Conservation (phyloP, 1,140 invertebrate genomes). For the Bombyx mori region DNA sequence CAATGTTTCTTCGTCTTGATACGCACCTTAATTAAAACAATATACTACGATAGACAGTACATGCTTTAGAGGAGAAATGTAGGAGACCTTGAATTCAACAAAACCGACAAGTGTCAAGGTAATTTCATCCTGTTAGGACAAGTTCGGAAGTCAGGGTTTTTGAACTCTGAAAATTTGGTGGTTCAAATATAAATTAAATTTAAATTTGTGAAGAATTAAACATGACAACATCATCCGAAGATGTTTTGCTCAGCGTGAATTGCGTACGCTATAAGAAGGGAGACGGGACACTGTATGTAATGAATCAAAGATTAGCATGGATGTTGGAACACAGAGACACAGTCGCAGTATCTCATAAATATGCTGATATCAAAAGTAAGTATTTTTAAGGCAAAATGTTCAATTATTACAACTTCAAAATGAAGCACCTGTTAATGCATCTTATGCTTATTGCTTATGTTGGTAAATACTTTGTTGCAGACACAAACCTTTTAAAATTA, state of each 20-base stretch:
- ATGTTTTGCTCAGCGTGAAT: conserved; percentile 92
- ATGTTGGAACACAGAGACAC: conserved; percentile 93
- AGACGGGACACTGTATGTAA: conserved; percentile 95
- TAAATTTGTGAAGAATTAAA: conserved; percentile 12
- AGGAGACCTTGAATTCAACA: no score
- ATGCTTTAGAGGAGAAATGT: no score
- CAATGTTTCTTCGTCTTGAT: neutral
- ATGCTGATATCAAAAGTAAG: conserved; percentile 96
- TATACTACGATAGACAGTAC: no score
- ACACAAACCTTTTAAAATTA: no score
- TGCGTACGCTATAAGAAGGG: conserved; percentile 96
- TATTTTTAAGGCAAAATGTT: conserved; percentile 10
- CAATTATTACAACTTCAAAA: no score
- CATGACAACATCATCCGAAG: conserved; percentile 90
- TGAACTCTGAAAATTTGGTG: no score
- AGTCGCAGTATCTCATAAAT: conserved; percentile 92
- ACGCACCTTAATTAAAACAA: neutral
- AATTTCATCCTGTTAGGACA: conserved; percentile 3
- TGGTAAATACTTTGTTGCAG: no score
- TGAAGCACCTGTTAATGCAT: no score
- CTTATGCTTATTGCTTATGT: no score
- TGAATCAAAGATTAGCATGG: conserved; percentile 96
- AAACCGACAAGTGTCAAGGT: no score
- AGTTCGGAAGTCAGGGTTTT: conserved; percentile 4
- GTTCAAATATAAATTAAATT: no score